Base-by-base conservation (phyloP, 2,888 invertebrate species). In the Eulithis prunata region DNA sequence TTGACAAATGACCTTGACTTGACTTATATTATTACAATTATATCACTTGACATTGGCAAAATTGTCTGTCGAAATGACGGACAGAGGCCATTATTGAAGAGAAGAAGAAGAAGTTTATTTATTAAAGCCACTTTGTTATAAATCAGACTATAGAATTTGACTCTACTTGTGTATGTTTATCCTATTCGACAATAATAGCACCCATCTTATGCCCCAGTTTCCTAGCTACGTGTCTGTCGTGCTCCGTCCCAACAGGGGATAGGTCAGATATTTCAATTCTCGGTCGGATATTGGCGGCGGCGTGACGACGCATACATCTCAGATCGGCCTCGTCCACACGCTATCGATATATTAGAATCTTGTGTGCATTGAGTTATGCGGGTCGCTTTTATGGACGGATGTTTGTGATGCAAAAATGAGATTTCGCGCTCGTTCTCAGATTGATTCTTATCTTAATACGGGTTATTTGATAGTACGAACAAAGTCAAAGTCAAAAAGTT, bases 241-340 rank as follows among this genome's bases (percentile, higher is more conserved):
- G 69, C 68, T 55, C 66, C 70, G 72, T 71, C 68, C 73, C 67
- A 65, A 59, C 57, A n/a, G 69, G 76, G 77, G 78, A 67, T 83
- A 80, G 91, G 91, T 91, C 90, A 91, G 91, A 92, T 92, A 92
- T 92, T 92, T 92, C 92, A 92, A 92, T 92, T 87, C 87, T 87
- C 84, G 80, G 84, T 88, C 92, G 92, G 91, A 92, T 92, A 91
- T 92, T 90, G 91, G 89, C 84, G 85, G 84, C 73, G 80, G 80
- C 89, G 90, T 90, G 91, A 89, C 87, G 89, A 83, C 87, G 90
- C 91, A 91, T 91, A 90, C 89, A 90, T 91, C 89, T 89, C 75
- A 83, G 84, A 82, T 83, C 83, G 80, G 74, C 75, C 78, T 77
- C 81, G 81, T 77, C 82, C 80, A 71, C 76, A 74, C 77, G 86